Conservation (phyloP, 2,113 vertebrate genomes). For the Eleginops maclovinus region DNA sequence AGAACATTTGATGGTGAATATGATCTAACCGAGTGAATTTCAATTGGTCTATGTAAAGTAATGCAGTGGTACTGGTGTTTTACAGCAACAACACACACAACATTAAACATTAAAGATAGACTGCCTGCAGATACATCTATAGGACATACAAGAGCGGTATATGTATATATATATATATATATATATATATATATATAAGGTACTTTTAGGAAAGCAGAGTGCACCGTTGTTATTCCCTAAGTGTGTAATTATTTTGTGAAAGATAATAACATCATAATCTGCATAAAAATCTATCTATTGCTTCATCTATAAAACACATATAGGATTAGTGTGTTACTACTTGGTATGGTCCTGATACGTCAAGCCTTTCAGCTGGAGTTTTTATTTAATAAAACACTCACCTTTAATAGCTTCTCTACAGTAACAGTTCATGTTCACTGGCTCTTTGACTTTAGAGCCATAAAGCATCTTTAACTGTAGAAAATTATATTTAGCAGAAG, state of each 20-base stretch:
- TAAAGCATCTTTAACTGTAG: background rate
- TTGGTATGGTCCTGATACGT: background rate
- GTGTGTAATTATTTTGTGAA: background rate
- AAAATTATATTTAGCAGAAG: background rate
- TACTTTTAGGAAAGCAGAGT: too few relatives aligned
- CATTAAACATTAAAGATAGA: slow-evolving; percentile 1
- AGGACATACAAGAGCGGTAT: background rate
- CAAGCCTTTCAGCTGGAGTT: slow-evolving; percentile 2
- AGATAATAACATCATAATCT: slow-evolving; percentile 2
- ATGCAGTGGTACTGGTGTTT: slow-evolving; percentile 11
- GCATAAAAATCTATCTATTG: background rate
- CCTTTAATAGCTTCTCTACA: slow-evolving; percentile 13
- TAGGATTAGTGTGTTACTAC: slow-evolving; percentile 1
- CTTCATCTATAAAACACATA: background rate
- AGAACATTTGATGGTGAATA: slow-evolving; percentile 62
- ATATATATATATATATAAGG: too few relatives aligned
- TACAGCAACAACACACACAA: slow-evolving; percentile 6
- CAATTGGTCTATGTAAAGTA: slow-evolving; percentile 51
- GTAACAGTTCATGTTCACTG: background rate
- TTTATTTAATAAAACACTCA: slow-evolving; percentile 1
- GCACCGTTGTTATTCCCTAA: background rate
- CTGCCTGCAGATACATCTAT: background rate
- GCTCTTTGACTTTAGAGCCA: background rate
- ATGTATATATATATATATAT: too few relatives aligned
- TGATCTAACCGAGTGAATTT: slow-evolving; percentile 53